These are phyloP conservation scores for Sula dactylatra DNA, from an alignment of 2,113 vertebrate species.

Conservation along the genomic window DNA sequence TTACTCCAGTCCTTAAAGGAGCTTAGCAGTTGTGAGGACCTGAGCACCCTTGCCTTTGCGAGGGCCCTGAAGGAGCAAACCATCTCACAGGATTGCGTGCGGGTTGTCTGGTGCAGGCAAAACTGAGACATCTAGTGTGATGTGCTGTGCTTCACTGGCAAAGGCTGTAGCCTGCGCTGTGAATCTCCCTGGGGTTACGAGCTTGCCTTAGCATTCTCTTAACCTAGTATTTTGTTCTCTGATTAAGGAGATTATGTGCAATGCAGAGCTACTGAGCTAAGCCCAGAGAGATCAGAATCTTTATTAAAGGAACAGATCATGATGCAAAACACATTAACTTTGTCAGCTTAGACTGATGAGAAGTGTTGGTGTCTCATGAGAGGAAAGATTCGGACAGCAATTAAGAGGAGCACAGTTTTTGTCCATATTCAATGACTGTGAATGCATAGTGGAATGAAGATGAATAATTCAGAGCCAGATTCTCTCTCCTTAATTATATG, in stretches of 20 bases:
- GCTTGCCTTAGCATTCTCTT: not conserved
- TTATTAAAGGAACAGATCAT: conserved; percentile 1
- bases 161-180: not conserved
- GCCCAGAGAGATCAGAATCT: not conserved
- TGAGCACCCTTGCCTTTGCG: not conserved
- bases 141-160: not conserved
- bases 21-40: not conserved
- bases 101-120: not conserved
- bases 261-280: not conserved
- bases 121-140: not conserved
- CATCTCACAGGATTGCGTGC: not conserved
- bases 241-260: not conserved
- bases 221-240: not conserved
- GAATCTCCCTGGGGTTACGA: not conserved
- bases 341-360: not conserved
- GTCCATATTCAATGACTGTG: not conserved
- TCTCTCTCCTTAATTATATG: not conserved
- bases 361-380: not conserved
- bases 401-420: not conserved
- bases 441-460: not conserved
- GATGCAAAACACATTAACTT: not conserved
- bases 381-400: not conserved
- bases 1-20: not conserved
- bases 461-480: not conserved
- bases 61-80: not conserved